phyloP scores from a whole-genome alignment of 2,888 invertebrate species.

The Acronicta leporina region DNA sequence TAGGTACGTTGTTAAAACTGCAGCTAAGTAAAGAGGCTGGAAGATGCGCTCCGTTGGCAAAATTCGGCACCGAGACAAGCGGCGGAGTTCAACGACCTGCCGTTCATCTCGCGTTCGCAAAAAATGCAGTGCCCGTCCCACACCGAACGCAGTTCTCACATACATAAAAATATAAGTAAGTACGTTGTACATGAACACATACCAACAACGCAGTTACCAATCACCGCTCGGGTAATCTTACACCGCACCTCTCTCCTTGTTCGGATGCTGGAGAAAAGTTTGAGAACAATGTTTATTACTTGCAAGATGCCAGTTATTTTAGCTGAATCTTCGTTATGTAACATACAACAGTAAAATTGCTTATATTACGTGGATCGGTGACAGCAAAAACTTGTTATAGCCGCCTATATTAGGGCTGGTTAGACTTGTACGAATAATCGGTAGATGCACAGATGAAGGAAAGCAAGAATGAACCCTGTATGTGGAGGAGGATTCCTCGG shows the following conservation, averaged over 20 bases:
- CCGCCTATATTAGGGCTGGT: too few species aligned
- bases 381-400: too few species aligned
- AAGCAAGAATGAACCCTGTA: too few species aligned
- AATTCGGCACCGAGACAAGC: constrained; percentile 82
- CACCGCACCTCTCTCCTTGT: constrained; percentile 76
- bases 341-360: constrained; percentile 17
- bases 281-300: constrained; percentile 73
- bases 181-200: constrained; percentile 71
- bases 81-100: constrained; percentile 81
- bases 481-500: too few species aligned
- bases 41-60: constrained; percentile 82
- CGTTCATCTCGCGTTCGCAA: constrained; percentile 85
- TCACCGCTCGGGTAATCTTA: constrained; percentile 77
- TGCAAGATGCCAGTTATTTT: constrained; percentile 60
- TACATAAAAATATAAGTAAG: constrained; percentile 62
- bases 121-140: constrained; percentile 88
- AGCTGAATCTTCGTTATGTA: too few species aligned
- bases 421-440: too few species aligned
- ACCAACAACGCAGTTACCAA: constrained; percentile 76
- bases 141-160: constrained; percentile 83
- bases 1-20: constrained; percentile 42
- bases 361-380: background rate
- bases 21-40: constrained; percentile 53
- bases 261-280: constrained; percentile 72
- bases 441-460: too few species aligned